Evolutionary conservation across 2,888 invertebrate species (phyloP).

Genomic region (Onchidella celtica): DNA sequence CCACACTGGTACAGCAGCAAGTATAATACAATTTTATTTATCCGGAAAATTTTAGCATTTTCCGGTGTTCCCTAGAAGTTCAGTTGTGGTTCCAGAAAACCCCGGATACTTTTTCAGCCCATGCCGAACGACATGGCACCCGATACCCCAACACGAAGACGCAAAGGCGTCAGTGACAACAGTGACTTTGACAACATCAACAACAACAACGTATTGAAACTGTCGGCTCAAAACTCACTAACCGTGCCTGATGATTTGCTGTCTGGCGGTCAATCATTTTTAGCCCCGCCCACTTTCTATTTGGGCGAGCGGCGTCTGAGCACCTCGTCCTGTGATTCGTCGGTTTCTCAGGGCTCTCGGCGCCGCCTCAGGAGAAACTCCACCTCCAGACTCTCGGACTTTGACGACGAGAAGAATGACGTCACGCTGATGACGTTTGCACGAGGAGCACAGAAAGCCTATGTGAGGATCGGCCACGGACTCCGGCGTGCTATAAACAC

Average conservation of each 20-base stretch:
- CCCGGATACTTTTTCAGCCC: neutral
- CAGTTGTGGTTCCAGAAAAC: too few relatives aligned
- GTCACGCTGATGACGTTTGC: slow-evolving; percentile 30
- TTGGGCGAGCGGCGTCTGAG: slow-evolving; percentile 13
- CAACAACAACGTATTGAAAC: neutral
- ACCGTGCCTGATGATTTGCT: neutral
- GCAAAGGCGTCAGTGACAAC: neutral
- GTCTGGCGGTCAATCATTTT: neutral
- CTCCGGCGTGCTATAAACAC: neutral
- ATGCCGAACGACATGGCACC: neutral
- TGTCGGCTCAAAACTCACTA: slow-evolving; percentile 1
- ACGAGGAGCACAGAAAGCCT: neutral
- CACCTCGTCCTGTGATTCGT: slow-evolving; percentile 21
- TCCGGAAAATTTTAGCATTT: too few relatives aligned
- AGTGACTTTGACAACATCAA: slow-evolving; percentile 24
- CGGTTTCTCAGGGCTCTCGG: neutral
- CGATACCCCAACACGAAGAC: neutral
- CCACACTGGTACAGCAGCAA: too few relatives aligned
- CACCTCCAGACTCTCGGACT: slow-evolving; percentile 30
- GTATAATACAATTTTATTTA: too few relatives aligned
- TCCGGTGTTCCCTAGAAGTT: too few relatives aligned
- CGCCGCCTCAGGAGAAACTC: slow-evolving; percentile 30
- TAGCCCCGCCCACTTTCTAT: slow-evolving; percentile 17
- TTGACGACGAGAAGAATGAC: slow-evolving; percentile 21
- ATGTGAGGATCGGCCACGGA: neutral